phyloP scores from a whole-genome alignment of 2,113 vertebrate genomes.

The Amazona guildingii region DNA sequence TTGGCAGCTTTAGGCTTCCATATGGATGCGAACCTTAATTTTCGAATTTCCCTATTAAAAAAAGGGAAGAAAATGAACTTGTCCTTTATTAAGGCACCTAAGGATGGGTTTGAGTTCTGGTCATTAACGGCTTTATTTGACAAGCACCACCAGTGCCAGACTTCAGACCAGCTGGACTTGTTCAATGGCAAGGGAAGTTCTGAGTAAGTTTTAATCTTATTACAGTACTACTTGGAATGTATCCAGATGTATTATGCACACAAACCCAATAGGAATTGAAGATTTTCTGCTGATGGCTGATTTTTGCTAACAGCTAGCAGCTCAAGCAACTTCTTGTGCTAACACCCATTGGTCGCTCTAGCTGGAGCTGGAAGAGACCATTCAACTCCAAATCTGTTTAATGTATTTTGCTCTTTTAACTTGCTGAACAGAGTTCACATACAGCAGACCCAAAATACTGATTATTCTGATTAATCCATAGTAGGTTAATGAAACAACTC shows the following conservation, averaged over 20 bases:
- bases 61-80: accelerated
- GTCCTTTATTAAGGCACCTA: not conserved
- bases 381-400: not conserved
- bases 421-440: not conserved
- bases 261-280: not conserved
- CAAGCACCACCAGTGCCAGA: accelerated
- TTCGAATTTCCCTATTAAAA: not conserved
- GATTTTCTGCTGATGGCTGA: not conserved
- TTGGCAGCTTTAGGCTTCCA: not conserved
- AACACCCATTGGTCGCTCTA: not conserved
- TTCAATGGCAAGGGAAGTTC: not conserved
- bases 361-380: not conserved
- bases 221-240: not conserved
- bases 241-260: not conserved
- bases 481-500: not conserved
- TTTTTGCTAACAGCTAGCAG: not conserved
- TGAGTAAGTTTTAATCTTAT: not conserved
- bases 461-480: not conserved
- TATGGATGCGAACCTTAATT: not conserved
- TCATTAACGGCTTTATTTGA: not conserved
- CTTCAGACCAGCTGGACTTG: not conserved
- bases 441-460: not conserved
- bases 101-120: not conserved
- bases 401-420: not conserved
- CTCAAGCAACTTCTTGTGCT: not conserved